Evolutionary conservation across 1,140 invertebrate species (phyloP).

Genomic region (Popillia japonica): DNA sequence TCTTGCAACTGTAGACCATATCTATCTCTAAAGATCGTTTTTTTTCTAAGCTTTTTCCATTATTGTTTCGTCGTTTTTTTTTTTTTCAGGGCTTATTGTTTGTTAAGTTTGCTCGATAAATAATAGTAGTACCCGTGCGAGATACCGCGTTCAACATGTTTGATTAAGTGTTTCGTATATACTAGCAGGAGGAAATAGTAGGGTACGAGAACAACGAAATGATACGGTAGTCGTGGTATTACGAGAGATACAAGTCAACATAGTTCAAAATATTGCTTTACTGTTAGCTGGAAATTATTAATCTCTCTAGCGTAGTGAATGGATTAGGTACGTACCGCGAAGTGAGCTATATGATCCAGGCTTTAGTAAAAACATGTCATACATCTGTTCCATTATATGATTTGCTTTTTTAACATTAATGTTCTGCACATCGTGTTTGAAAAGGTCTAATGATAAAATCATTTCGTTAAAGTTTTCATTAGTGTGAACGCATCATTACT

Average conservation of each 20-base stretch:
- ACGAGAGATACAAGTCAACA: background rate
- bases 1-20: background rate
- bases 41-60: background rate
- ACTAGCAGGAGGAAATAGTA: conserved; percentile 7
- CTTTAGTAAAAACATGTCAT: too few relatives aligned
- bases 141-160: conserved; percentile 20
- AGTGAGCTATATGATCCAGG: too few relatives aligned
- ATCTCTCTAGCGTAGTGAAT: background rate
- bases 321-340: background rate
- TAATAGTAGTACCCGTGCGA: background rate
- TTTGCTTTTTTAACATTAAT: too few relatives aligned
- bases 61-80: background rate
- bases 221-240: conserved; percentile 8
- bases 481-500: too few relatives aligned
- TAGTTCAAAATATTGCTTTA: background rate
- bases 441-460: too few relatives aligned
- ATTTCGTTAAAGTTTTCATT: too few relatives aligned
- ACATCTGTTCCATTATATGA: too few relatives aligned
- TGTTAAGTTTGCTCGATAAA: conserved; percentile 12
- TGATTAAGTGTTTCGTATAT: conserved; percentile 19
- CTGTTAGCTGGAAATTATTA: conserved; percentile 3
- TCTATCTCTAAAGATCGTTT: background rate
- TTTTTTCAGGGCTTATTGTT: background rate
- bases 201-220: conserved; percentile 27
- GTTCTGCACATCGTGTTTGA: too few relatives aligned